Percentiles rank a stretch among this genome's conserved stretches.
phyloP scores from a whole-genome alignment of 2,888 invertebrate species.

The Nomada hirtipes region DNA sequence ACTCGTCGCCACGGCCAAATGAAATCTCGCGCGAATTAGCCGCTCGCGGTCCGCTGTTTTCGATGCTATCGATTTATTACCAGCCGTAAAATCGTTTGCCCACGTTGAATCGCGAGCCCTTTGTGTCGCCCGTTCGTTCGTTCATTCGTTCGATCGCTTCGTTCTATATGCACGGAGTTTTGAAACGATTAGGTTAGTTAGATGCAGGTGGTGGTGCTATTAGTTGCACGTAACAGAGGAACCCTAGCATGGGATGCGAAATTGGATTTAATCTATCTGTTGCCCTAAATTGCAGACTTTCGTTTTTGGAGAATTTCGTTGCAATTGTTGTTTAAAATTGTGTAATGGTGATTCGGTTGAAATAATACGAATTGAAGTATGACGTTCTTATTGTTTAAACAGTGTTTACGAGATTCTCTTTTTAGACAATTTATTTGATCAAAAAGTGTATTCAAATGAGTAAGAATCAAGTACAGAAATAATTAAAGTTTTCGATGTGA shows the following conservation, averaged over 20 bases:
- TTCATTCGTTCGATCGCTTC: neutral
- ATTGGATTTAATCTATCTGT: neutral
- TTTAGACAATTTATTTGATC: no score
- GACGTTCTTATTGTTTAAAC: no score
- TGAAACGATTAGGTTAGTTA: neutral
- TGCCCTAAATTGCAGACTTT: no score
- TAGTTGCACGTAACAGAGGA: neutral
- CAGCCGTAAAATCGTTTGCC: constrained; percentile 24
- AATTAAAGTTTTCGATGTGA: no score
- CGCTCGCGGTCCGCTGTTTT: constrained; percentile 30
- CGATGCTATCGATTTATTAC: constrained; percentile 51
- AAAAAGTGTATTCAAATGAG: no score
- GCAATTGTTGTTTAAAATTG: no score
- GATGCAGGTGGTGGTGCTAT: neutral
- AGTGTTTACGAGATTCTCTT: no score
- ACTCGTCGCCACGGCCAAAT: constrained; percentile 28
- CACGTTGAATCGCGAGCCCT: neutral
- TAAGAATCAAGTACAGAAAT: no score
- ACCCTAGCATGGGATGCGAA: neutral
- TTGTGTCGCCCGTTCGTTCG: neutral
- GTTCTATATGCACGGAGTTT: neutral
- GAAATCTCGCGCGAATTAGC: constrained; percentile 52
- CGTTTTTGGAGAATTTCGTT: no score
- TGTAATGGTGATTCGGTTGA: no score
- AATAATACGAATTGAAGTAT: no score